Evolutionary conservation across 1,140 invertebrate species (phyloP), one percentile per base, ranked within the genome.

Genomic region (Trissolcus basalis): DNA sequence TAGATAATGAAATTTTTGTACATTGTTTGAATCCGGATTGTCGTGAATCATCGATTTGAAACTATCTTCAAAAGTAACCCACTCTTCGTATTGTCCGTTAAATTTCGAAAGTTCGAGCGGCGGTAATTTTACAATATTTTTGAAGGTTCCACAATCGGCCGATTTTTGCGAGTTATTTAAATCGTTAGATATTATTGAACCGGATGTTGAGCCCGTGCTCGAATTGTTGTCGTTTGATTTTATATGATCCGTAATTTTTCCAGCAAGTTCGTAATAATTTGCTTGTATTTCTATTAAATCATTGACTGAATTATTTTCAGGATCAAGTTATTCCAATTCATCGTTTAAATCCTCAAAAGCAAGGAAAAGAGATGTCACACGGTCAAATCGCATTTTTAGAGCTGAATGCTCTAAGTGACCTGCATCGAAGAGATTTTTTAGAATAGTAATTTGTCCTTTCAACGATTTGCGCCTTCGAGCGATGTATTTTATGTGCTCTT

Each of bases 1-100:
- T n/a, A 39, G 9, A 9, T 39, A 39, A 4, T 39, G n/a, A 9
- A 39, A 39, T 39, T 39, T 39, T 3, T 3, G 3, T 4, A 9
- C 9, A 8, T 39, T n/a, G 1, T 1, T 3, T 11, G 67, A 36
- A 1, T 60, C 55, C 0, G 7, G 3, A 8, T 58, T 35, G 1
- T 27, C 11, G 14, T 45, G 10, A 0, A 74, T 61, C 36, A 74
- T 43, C 12, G 60, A 44, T 1, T 8, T 0, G 33, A 74, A 74
- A 0, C n/a, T 33, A 45, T 74, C 55, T 11, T 48, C 16, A 36
- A 74, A 74, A 1, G 39, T 51, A 16, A 39, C 12, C 71, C 71
- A 74, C 1, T 67, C 47, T 32, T 67, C 63, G 33, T 56, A 58
- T 49, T 48, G 35, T 13, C 63, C 54, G 44, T 19, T 15, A 13